Base-by-base conservation (phyloP, 2,113 vertebrate genomes). In the Barbus barbus region DNA sequence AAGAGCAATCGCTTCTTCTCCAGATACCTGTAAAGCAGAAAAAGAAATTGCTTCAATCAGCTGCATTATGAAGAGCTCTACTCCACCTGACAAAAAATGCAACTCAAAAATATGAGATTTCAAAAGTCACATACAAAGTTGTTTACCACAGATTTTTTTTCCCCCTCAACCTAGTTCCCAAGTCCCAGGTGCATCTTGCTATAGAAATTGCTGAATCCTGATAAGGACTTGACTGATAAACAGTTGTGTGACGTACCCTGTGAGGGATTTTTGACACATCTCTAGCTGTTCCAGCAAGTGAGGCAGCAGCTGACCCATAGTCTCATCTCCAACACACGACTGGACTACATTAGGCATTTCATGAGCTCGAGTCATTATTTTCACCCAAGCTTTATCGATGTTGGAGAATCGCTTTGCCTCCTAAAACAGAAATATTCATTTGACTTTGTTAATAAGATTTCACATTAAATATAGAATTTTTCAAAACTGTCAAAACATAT, bases 381-480 rank as follows among this genome's bases (percentile, higher is more conserved):
- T 99, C 85, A 98, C 96, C 98, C 97, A 99, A 1, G 97, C 97
- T 89, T 98, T 99, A 91, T 99, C 98, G 26, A 99, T 99, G 86
- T 96, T 99, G 33, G 96, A 97, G 91, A 99, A 99, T 83, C 97
- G 93, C 76, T 99, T 99, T 26, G 97, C 96, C 91, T 99, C 98
- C 98, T 99, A 56, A 44, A 77, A 14, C 20, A 28, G 36, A 46
- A 26, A 9, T 16, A 63, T 79, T 58, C 22, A 38, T 22, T 38
- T 16, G 9, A 78, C 33, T 2, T 24, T 16, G 11, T 44, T 38
- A 44, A n/a, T 28, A 20, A n/a, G 7, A 16, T 33, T n/a, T n/a
- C n/a, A n/a, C n/a, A n/a, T n/a, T n/a, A n/a, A n/a, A n/a, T n/a
- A n/a, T n/a, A n/a, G n/a, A n/a, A n/a, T n/a, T n/a, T n/a, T n/a